Conservation (phyloP, 2,113 vertebrate species). For the Bubo scandiacus region DNA sequence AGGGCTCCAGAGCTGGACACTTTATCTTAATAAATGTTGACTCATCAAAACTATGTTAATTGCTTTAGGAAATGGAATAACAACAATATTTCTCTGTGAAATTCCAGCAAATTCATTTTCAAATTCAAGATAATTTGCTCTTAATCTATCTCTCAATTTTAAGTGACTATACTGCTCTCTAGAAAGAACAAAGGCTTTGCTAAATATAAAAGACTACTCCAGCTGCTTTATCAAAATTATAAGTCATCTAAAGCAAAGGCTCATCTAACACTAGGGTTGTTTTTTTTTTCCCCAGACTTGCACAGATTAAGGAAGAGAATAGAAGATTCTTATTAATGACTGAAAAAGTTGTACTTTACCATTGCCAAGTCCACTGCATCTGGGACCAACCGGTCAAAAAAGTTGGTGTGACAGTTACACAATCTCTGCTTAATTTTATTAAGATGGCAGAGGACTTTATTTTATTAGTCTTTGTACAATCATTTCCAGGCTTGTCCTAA, state of each 20-base stretch:
- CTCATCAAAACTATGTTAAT: constrained; percentile 16
- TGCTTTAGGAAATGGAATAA: constrained; percentile 27
- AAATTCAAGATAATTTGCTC: constrained; percentile 50
- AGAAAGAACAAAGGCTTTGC: constrained; percentile 37
- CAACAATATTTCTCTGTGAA: constrained; percentile 20
- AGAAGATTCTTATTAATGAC: neutral
- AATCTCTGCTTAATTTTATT: neutral
- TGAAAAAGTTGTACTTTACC: neutral
- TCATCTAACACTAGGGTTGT: neutral
- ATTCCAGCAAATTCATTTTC: constrained; percentile 40
- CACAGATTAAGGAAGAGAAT: neutral
- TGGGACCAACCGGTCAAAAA: neutral
- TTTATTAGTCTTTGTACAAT: neutral
- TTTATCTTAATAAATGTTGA: neutral
- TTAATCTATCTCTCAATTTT: constrained; percentile 28
- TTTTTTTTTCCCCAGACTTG: neutral
- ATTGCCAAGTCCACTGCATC: neutral
- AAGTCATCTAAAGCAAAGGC: constrained; percentile 4
- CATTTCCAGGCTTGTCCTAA: neutral
- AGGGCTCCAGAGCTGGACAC: neutral
- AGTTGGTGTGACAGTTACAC: neutral
- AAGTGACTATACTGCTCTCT: neutral
- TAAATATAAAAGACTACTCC: constrained; percentile 14
- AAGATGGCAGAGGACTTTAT: neutral
- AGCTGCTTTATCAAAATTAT: neutral